phyloP scores from a whole-genome alignment of 2,888 invertebrate genomes.

The Cantharis nigra region DNA sequence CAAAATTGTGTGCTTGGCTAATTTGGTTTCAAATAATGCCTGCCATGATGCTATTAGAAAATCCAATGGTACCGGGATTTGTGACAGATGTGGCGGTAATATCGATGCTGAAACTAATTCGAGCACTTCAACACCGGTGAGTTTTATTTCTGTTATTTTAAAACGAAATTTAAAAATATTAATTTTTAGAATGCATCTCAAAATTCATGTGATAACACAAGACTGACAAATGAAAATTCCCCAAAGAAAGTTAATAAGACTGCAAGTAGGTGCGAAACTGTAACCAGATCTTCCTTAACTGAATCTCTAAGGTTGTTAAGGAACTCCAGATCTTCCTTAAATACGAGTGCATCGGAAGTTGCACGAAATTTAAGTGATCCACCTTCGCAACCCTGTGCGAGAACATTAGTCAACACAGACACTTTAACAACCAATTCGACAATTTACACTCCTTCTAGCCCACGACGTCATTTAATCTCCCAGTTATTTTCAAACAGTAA shows the following conservation, averaged over 20 bases:
- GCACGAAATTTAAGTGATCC: not conserved
- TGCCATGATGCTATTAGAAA: not conserved
- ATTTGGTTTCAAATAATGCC: constrained; percentile 10
- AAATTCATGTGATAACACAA: not conserved
- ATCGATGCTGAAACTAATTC: constrained; percentile 8
- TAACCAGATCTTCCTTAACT: not conserved
- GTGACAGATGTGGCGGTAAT: constrained; percentile 32
- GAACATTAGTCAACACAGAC: constrained; percentile 26
- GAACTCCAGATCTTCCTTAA: not conserved
- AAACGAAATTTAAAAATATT: not conserved
- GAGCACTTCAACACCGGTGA: not conserved
- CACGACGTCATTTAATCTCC: constrained; percentile 44
- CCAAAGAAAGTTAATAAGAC: not conserved
- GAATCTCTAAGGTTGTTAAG: not conserved
- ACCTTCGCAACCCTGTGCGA: constrained; percentile 16
- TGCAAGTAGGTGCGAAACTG: not conserved
- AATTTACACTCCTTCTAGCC: constrained; percentile 39
- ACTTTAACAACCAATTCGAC: constrained; percentile 39
- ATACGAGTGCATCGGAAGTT: not conserved
- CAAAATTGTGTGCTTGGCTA: constrained; percentile 12
- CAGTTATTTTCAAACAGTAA: constrained; percentile 36
- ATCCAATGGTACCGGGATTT: constrained; percentile 17
- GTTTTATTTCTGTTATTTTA: not conserved
- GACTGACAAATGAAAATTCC: constrained; percentile 1
- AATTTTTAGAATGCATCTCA: not conserved